phyloP scores from a whole-genome alignment of 2,113 vertebrate species.

The Tyrannus savana region DNA sequence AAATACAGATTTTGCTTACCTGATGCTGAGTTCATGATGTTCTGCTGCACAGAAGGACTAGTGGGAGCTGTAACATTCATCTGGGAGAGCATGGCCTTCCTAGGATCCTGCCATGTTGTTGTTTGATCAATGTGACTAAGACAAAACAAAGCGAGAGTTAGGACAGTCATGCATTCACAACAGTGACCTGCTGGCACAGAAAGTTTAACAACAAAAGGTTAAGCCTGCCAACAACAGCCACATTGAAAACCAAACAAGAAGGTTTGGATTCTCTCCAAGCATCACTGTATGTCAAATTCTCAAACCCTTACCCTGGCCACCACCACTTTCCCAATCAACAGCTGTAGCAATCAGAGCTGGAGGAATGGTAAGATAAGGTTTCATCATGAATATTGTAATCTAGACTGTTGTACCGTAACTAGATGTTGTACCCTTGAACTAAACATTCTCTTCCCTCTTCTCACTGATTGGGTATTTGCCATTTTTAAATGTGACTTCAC shows the following conservation, averaged over 20 bases:
- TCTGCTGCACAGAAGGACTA: slow-evolving; percentile 89
- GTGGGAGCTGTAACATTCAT: slow-evolving; percentile 87
- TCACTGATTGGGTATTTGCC: neutral
- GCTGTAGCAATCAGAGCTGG: neutral
- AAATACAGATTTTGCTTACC: slow-evolving; percentile 75
- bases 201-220: neutral
- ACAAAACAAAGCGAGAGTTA: slow-evolving; percentile 68
- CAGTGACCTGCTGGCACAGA: neutral
- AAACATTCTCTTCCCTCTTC: neutral
- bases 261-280: neutral
- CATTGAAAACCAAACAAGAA: neutral
- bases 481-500: neutral
- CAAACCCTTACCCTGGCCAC: neutral
- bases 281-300: neutral
- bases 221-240: neutral
- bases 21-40: slow-evolving; percentile 87
- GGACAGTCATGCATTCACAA: neutral
- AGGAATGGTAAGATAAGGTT: neutral
- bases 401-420: neutral
- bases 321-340: neutral
- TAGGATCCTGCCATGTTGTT: slow-evolving; percentile 97
- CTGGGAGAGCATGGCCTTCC: slow-evolving; percentile 92
- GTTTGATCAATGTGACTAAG: slow-evolving; percentile 94
- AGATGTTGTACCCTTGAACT: neutral
- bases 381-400: neutral